Conservation (phyloP, 2,113 vertebrate species). For the Sardina pilchardus region DNA sequence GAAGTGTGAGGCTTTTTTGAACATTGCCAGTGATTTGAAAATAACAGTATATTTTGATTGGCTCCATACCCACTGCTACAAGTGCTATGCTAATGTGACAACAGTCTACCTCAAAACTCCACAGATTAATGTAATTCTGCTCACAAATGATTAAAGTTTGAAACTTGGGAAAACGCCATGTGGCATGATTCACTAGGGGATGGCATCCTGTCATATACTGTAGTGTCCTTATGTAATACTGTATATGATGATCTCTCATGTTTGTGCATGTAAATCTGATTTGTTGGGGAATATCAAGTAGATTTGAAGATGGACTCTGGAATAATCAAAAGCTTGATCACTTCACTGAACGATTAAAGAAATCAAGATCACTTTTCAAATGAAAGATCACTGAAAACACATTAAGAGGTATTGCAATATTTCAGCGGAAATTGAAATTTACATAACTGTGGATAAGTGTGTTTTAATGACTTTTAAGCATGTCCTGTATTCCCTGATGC, state of each 20-base stretch:
- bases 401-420: neutral
- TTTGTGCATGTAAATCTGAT: neutral
- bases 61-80: too few relatives aligned
- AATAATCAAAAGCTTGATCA: neutral
- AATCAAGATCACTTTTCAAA: neutral
- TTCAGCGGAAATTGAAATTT: neutral
- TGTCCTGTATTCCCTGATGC: neutral
- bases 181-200: too few relatives aligned
- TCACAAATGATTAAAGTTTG: too few relatives aligned
- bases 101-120: too few relatives aligned
- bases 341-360: neutral
- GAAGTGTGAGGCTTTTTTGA: too few relatives aligned
- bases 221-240: neutral
- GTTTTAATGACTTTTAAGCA: slow-evolving; percentile 1
- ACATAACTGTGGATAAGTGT: neutral
- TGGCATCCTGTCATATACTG: too few relatives aligned
- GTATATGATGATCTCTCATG: neutral
- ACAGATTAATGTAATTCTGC: too few relatives aligned
- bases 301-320: neutral
- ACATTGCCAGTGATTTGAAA: too few relatives aligned
- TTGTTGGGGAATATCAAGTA: neutral
- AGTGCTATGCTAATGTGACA: too few relatives aligned
- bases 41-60: too few relatives aligned
- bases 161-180: neutral
- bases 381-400: neutral